Base-by-base conservation (phyloP, 2,888 invertebrate species). In the Prosapia bicincta region DNA sequence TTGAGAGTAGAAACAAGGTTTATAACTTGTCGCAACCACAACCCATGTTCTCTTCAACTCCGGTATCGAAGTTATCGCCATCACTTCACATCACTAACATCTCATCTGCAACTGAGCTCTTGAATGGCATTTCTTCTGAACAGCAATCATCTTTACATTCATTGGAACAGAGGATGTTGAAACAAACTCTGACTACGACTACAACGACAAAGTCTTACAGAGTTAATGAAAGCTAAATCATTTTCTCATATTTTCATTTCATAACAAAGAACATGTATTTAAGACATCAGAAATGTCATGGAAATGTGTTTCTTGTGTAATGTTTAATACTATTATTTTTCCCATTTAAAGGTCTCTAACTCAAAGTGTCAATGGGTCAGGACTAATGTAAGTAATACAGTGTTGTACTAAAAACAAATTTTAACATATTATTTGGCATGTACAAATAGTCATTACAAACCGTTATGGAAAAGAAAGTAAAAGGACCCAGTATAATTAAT, bases 1-100 rank as follows among this genome's bases (percentile, higher is more conserved):
- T 79, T 20, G 78, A 79, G 67, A 79, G 79, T 54, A 69, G 77
- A 66, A 79, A 74, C 72, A 78, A 78, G 70, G 76, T 79, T 23
- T 80, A 76, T 67, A 71, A 72, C 30, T n/a, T 73, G 23, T 26
- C 73, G 15, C 24, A 71, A 43, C 66, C 30, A 20, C 66, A 23
- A 23, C 71, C 15, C 28, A 43, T 26, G n/a, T 26, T n/a, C 54
- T 65, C 28, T 10, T 65, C 65, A n/a, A 74, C 54, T 54, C 69
- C 74, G 5, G 26, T 74, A 13, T 69, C 74, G 10, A 74, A 74
- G 24, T 25, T 68, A n/a, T 69, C 74, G 7, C 43, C 74, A 3
- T 25, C 38, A 23, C 70, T 32, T 20, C 70, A 70, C 32, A 26
- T 65, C 23, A 28, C 65, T 30, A 66, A 54, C 26, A 15, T 30